Evolutionary conservation across 1,140 invertebrate species (phyloP), one percentile per base, ranked within the genome.

Genomic region (Argopecten irradians): DNA sequence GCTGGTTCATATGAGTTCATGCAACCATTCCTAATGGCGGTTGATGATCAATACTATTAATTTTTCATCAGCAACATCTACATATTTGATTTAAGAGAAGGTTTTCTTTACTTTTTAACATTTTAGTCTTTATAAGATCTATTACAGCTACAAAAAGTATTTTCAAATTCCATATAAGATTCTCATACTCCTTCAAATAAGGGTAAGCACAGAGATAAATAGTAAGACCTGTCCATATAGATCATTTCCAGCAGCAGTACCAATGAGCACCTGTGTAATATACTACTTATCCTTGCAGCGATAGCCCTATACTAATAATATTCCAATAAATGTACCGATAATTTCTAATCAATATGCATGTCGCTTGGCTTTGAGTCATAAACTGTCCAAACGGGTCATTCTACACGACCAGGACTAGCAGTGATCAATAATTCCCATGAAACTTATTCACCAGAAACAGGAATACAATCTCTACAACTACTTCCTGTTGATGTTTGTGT

Each of bases 331-430:
- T 71, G 16, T 71, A 71, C 55, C 22, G 55, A 71, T 71, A 71
- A 71, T 71, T 71, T 71, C 55, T 71, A 71, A 71, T 71, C 55
- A 71, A 71, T 71, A 71, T n/a, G 55, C 55, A 71, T 71, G 55
- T 71, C 2, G 55, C 55, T 71, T 16, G 16, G 55, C 55, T 28
- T n/a, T 71, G 55, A 71, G 55, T 71, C 55, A 71, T 71, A 71
- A 71, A 71, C 55, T 71, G 55, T 71, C 55, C 22, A 19, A 28
- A 71, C 55, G 28, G n/a, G 55, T 71, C 55, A 71, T 71, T 71
- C 22, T 28, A 71, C 28, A 71, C 55, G 5, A 16, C 19, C n/a
- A n/a, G n/a, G 28, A 71, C 55, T 28, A 28, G 2, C n/a, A 71
- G 1, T 71, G 55, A 71, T 71, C 55, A 71, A 71, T 71, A 71